A percentile compares a stretch with the other conserved stretches of the same genome.
Conservation (phyloP, 2,113 vertebrate genomes). For the Pristiophorus japonicus region DNA sequence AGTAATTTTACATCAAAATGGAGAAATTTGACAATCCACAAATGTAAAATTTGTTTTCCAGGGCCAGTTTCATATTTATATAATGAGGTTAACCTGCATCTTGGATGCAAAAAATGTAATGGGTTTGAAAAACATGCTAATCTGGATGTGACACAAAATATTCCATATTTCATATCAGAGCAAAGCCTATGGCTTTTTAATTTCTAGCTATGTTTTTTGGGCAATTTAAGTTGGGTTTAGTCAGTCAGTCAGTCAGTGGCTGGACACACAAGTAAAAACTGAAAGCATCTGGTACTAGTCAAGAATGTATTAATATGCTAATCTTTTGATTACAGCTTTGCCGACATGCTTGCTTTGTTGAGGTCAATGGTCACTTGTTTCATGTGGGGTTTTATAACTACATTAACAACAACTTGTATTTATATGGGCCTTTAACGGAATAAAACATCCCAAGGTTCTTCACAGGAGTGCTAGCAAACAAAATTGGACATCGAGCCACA, state of each 20-base stretch:
- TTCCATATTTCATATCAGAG: background rate
- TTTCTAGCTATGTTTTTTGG: background rate
- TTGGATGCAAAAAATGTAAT: background rate
- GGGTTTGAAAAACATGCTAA: background rate
- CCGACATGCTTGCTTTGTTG: background rate
- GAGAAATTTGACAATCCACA: too few species aligned
- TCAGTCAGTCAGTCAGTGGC: background rate
- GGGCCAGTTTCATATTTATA: background rate
- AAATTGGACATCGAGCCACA: too few species aligned
- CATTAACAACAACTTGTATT: too few species aligned
- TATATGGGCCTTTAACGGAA: too few species aligned
- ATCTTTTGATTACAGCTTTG: background rate
- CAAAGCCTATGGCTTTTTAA: background rate
- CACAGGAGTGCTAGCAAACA: too few species aligned
- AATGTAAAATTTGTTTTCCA: too few species aligned
- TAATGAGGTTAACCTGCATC: background rate
- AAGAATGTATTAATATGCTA: background rate
- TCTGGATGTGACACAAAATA: background rate
- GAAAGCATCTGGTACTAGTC: background rate
- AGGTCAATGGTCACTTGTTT: background rate
- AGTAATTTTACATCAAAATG: too few species aligned
- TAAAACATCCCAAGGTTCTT: too few species aligned
- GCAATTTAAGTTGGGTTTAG: background rate
- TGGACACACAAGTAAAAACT: background rate
- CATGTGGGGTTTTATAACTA: background rate